Evolutionary conservation across 2,888 invertebrate species (phyloP).

Genomic region (Napeogenes inachia): DNA sequence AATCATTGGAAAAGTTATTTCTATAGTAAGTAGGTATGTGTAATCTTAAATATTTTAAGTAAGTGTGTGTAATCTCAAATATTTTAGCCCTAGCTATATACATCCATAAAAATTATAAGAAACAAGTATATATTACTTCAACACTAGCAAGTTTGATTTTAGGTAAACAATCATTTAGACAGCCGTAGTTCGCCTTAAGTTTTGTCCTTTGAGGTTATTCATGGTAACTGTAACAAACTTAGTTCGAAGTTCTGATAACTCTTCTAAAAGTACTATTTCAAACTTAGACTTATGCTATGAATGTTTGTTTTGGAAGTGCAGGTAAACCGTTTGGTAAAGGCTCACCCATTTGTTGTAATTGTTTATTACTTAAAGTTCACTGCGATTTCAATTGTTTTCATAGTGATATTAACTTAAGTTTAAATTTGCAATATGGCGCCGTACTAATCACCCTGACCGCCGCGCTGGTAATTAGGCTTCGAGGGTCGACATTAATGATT

Average conservation of each 20-base stretch:
- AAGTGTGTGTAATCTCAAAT: no score
- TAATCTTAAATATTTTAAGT: no score
- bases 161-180: background rate
- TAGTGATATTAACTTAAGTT: background rate
- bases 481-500: constrained; percentile 17
- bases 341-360: no score
- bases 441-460: constrained; percentile 12
- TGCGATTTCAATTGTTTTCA: background rate
- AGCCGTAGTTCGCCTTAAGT: background rate
- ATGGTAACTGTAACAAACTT: background rate
- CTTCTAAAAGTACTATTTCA: background rate
- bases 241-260: background rate
- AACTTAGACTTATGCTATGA: background rate
- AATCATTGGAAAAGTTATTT: no score
- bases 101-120: no score
- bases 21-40: no score
- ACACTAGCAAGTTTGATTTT: background rate
- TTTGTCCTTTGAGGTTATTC: background rate
- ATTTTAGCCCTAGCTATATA: no score
- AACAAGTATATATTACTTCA: no score
- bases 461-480: constrained; percentile 19
- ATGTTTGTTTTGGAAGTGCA: background rate
- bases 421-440: background rate
- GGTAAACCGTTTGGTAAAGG: background rate
- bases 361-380: no score